A percentile compares a stretch with the other conserved stretches of the same genome.
Evolutionary conservation across 2,113 vertebrate genomes (phyloP).

Genomic region (Dolichallabes microphthalmus): DNA sequence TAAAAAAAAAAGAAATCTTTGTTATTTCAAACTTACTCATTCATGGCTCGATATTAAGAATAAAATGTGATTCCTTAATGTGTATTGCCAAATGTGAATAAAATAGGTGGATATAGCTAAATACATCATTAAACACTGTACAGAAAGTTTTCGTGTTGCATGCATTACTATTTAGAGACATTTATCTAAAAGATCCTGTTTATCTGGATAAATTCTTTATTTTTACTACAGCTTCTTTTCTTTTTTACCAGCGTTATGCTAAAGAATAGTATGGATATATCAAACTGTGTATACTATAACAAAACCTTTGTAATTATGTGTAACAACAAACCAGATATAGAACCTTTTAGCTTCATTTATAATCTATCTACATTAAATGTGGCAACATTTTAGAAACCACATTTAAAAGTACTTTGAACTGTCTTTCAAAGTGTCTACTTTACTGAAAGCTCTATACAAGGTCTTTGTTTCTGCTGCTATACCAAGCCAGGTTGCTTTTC

Average conservation of each 20-base stretch:
- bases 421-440: not conserved
- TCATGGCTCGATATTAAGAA: not conserved
- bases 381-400: not conserved
- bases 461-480: not conserved
- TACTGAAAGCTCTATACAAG: not conserved
- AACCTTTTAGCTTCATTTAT: not conserved
- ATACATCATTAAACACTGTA: not conserved
- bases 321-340: not conserved
- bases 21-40: not conserved
- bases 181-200: not conserved
- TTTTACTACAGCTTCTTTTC: not conserved
- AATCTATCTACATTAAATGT: not conserved
- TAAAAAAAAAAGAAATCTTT: not conserved
- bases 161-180: not conserved
- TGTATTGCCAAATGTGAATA: not conserved
- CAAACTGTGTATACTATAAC: not conserved
- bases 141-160: not conserved
- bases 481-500: constrained; percentile 53
- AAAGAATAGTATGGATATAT: not conserved
- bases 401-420: not conserved
- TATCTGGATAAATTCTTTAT: not conserved
- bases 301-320: not conserved
- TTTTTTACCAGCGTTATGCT: not conserved
- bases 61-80: not conserved
- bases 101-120: not conserved